Conservation (phyloP, 2,113 vertebrate species). For the Percopsis transmontana region DNA sequence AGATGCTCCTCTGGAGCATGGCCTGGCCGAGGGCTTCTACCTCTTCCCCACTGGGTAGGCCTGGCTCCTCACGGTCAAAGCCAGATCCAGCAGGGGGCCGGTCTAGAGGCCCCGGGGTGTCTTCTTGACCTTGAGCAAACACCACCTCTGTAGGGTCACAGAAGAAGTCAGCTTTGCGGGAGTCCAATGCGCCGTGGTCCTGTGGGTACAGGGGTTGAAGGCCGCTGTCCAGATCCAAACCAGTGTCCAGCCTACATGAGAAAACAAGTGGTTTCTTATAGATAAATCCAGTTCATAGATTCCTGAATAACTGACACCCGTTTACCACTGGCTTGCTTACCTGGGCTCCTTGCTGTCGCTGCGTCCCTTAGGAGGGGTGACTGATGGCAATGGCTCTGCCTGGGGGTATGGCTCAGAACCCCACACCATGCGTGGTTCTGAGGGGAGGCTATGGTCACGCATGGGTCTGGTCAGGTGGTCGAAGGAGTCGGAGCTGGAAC, state of each 20-base stretch:
- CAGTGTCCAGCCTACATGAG: conserved; percentile 68
- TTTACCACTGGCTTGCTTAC: conserved; percentile 61
- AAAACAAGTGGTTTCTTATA: conserved; percentile 1
- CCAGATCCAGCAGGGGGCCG: conserved; percentile 63
- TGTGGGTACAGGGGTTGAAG: conserved; percentile 80
- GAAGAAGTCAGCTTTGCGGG: conserved; percentile 86
- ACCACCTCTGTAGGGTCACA: conserved; percentile 82
- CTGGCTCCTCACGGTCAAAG: conserved; percentile 80
- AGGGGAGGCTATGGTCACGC: conserved; percentile 85
- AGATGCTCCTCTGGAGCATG: conserved; percentile 86
- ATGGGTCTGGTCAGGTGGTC: conserved; percentile 88
- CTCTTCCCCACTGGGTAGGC: conserved; percentile 82
- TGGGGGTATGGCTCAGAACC: conserved; percentile 90
- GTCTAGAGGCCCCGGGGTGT: conserved; percentile 77
- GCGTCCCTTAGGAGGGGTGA: conserved; percentile 81
- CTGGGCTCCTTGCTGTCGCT: conserved; percentile 86
- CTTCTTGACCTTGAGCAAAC: conserved; percentile 83
- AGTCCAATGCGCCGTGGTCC: conserved; percentile 84
- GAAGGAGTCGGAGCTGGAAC: conserved; percentile 88
- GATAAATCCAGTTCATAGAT: background rate
- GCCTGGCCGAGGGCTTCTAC: conserved; percentile 77
- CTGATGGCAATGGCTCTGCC: conserved; percentile 81
- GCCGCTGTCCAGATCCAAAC: conserved; percentile 74
- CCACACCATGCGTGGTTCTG: conserved; percentile 91
- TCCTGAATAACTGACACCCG: background rate